Evolutionary conservation across 2,113 vertebrate genomes (phyloP), one percentile per base, ranked within the genome.

Genomic region (Phrynosoma platyrhinos): DNA sequence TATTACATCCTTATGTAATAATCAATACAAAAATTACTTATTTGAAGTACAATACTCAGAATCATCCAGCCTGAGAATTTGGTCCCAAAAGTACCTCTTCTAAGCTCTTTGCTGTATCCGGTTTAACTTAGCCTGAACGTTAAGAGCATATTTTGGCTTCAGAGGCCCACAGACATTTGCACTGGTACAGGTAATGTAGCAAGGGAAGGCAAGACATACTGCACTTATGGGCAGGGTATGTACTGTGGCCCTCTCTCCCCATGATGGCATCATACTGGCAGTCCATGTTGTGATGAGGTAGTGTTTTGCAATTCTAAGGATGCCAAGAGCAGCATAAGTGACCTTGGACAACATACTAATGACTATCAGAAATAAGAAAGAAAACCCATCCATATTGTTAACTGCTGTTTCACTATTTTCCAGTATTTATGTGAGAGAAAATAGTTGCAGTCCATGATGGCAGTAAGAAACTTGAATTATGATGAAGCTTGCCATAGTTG

Each of bases 81-180:
- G 58, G 18, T 62, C 58, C 58, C 14, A 16, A 62, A 16, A 16
- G 14, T 18, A 62, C 13, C 13, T 4, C 14, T 62, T 62, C 58
- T 62, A 62, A 20, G 58, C 1, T 62, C 14, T 20, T 62, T 68
- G 52, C 83, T 79, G 68, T 78, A 72, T 30, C 66, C n/a, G 69
- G 84, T 90, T 83, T 1, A 86, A 89, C 36, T 36, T 71, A 81
- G 25, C 27, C 36, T 74, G 18, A 30, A 72, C 42, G 21, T 16
- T 21, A 62, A 64, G 58, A 20, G 6, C 21, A 62, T 6, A 47
- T 40, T 42, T 80, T 72, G 14, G 18, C 66, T 71, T 66, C 16
- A 78, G 27, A 68, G 14, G 18, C 2, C 9, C 5, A 21, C 25
- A 40, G 6, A 20, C 27, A 25, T 18, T 74, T 64, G 12, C 25